Evolutionary conservation across 2,797 vertebrate species (phyloP).

Genomic region (Falco biarmicus): DNA sequence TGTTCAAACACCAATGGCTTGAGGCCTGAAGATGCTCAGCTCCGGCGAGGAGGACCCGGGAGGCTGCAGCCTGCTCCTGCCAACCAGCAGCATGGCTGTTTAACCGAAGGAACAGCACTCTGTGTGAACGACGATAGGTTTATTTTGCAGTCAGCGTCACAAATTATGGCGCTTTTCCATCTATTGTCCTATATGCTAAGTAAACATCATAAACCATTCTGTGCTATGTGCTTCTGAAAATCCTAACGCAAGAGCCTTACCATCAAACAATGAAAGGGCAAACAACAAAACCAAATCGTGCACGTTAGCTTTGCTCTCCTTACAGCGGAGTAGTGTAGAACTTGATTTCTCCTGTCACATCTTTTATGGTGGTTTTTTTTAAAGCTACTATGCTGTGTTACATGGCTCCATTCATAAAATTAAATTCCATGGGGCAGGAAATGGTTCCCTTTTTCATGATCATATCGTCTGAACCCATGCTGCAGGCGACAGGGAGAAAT

Average conservation of each 20-base stretch:
- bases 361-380: slow-evolving; percentile 5
- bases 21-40: background rate
- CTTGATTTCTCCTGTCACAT: slow-evolving; percentile 10
- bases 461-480: slow-evolving; percentile 17
- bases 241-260: background rate
- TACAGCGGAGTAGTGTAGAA: background rate
- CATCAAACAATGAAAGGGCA: slow-evolving; percentile 55
- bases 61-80: background rate
- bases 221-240: slow-evolving; percentile 61
- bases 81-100: slow-evolving; percentile 30
- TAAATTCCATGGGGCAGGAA: slow-evolving; percentile 28
- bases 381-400: background rate
- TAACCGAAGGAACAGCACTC: slow-evolving; percentile 20
- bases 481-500: slow-evolving; percentile 59
- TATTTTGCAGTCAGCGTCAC: slow-evolving; percentile 57
- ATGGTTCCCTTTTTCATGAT: slow-evolving; percentile 23
- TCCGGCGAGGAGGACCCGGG: background rate
- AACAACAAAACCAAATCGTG: slow-evolving; percentile 21
- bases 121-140: slow-evolving; percentile 28
- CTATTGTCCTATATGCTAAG: slow-evolving; percentile 68
- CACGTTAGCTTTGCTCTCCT: slow-evolving; percentile 21
- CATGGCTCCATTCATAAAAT: slow-evolving; percentile 57
- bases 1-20: background rate
- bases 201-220: slow-evolving; percentile 56
- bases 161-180: slow-evolving; percentile 59